Base-by-base conservation (phyloP, 2,113 vertebrate species). In the Carollia perspicillata region DNA sequence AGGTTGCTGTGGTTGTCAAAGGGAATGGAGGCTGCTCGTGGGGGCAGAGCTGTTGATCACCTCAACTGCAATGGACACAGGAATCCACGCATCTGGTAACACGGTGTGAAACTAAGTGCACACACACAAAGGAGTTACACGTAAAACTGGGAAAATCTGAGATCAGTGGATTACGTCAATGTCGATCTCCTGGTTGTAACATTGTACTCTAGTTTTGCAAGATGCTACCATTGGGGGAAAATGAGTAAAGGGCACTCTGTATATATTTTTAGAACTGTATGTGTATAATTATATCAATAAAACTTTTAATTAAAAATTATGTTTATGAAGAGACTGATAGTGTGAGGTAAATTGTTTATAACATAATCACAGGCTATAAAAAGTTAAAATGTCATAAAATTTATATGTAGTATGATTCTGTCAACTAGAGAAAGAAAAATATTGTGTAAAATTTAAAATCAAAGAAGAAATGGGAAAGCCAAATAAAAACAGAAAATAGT, bases 261-360 rank as follows among this genome's bases (percentile, higher is more conserved):
- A 20, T 51, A 84, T 90, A 84, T 93, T 65, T 44, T 85, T 85
- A 65, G 23, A 72, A 55, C 10, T 53, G 14, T 20, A 12, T 55
- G 11, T 55, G 37, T 66, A 80, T n/a, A 14, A n/a, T 80, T 65
- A 74, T n/a, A 51, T 95, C 55, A 83, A 42, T 20, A 94, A 42
- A 87, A 51, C 2, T 69, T 90, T 86, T 42, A 83, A 53, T 75
- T 81, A 90, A 90, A 75, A 79, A 42, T 49, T 69, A 47, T 35
- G 4, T 66, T 91, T 47, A 91, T 11, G 16, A 87, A 74, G 33
- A 81, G 75, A 30, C 22, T 60, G 66, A 69, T 42, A 79, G 23
- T 30, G 22, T 91, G 49, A 12, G 13, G 51, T 68, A 75, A 75
- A 77, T 47, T 55, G 3, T 53, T 68, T 51, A 30, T 37, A 51